Evolutionary conservation across 2,888 invertebrate species (phyloP).

Genomic region (Stegophylla sp.): DNA sequence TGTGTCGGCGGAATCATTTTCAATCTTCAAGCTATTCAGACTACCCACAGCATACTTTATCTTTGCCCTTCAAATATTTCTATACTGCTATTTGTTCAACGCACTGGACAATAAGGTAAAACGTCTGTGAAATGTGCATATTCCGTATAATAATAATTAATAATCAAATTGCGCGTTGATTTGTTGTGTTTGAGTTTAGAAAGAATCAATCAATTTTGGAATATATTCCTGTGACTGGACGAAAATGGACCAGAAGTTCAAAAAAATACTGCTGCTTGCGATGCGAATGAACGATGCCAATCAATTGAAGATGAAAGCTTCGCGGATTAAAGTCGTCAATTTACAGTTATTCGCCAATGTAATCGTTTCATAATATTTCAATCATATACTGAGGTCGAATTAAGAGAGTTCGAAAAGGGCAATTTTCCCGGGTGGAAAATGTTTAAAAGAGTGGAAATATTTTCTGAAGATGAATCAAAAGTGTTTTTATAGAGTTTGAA

Average conservation of each 20-base stretch:
- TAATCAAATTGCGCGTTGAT: not conserved
- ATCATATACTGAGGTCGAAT: not conserved
- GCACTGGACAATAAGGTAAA: not conserved
- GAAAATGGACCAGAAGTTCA: not conserved
- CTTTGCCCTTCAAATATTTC: not conserved
- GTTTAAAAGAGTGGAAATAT: too few relatives aligned
- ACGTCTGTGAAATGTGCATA: too few relatives aligned
- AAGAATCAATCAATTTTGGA: conserved; percentile 27
- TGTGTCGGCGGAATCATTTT: not conserved
- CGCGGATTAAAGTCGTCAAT: not conserved
- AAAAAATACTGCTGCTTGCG: conserved; percentile 5
- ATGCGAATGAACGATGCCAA: conserved; percentile 3
- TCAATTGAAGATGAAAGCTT: not conserved
- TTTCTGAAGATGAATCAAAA: too few relatives aligned
- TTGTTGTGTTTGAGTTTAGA: not conserved
- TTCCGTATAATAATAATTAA: too few relatives aligned
- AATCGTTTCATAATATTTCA: not conserved
- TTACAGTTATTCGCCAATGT: conserved; percentile 17
- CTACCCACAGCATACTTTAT: not conserved
- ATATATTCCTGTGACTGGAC: conserved; percentile 30
- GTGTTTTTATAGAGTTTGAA: too few relatives aligned
- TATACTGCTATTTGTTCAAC: conserved; percentile 9
- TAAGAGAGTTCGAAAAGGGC: too few relatives aligned
- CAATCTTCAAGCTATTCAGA: not conserved
- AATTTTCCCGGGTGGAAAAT: too few relatives aligned